Conservation (phyloP, 2,797 vertebrate genomes). For the Tenualosa ilisha region DNA sequence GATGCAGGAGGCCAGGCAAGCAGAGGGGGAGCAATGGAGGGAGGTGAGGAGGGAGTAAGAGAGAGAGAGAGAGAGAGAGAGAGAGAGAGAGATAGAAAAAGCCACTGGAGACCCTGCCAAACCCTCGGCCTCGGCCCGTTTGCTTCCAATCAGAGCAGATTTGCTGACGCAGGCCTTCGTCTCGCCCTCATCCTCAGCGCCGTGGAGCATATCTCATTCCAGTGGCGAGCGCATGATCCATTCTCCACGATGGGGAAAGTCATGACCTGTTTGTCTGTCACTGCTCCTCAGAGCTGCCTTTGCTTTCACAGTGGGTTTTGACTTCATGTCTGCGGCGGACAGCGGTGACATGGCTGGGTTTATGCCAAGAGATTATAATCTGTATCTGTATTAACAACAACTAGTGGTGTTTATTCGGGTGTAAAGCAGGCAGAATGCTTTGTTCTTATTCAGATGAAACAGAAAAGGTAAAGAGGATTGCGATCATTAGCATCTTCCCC, state of each 20-base stretch:
- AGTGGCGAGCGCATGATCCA: conserved; percentile 25
- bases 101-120: conserved; percentile 38
- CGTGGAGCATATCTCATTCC: conserved; percentile 23
- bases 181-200: too few relatives aligned
- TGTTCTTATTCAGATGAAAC: background rate
- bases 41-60: background rate
- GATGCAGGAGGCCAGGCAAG: conserved; percentile 6
- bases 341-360: background rate
- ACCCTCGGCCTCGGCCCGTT: conserved; percentile 20
- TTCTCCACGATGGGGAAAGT: conserved; percentile 30
- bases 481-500: background rate
- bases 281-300: background rate
- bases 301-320: background rate
- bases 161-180: conserved; percentile 27
- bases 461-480: background rate
- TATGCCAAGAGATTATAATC: background rate
- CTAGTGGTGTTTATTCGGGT: background rate
- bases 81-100: background rate
- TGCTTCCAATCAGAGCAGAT: conserved; percentile 25
- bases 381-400: background rate
- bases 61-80: background rate
- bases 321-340: background rate
- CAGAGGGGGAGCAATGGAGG: background rate
- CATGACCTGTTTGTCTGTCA: conserved; percentile 32
- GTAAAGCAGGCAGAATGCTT: background rate